Evolutionary conservation across 2,113 vertebrate genomes (phyloP).

Genomic region (Candoia aspera): DNA sequence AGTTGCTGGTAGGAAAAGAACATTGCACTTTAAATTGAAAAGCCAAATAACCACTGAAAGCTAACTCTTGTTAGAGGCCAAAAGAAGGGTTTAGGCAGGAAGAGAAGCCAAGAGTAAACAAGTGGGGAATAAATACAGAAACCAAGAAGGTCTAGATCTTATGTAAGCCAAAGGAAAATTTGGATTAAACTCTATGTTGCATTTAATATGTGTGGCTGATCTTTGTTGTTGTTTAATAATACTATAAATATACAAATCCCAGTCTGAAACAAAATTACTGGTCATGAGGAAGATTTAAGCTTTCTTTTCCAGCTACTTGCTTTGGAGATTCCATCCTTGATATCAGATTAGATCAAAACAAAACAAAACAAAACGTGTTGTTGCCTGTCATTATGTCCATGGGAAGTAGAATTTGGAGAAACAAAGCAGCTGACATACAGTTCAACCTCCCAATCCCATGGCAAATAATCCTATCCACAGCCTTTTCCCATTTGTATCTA

Average conservation of each 20-base stretch:
- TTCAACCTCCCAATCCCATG: not conserved
- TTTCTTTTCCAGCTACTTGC: not conserved
- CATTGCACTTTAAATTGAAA: slow-evolving; percentile 9
- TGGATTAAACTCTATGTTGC: not conserved
- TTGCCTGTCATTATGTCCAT: not conserved
- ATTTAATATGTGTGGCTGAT: not conserved
- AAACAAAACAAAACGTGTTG: not conserved
- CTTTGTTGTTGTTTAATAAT: not conserved
- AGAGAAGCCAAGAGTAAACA: not conserved
- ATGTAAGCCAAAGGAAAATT: not conserved
- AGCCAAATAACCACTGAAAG: slow-evolving; percentile 1
- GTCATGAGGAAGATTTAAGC: not conserved
- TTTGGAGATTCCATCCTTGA: not conserved
- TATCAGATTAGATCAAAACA: not conserved
- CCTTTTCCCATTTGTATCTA: not conserved
- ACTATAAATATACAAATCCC: not conserved
- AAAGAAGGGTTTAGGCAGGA: not conserved
- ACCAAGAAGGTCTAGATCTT: not conserved
- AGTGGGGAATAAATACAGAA: not conserved
- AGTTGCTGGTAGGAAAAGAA: slow-evolving; percentile 47
- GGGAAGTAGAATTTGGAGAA: not conserved
- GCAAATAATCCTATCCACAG: not conserved
- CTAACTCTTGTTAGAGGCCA: not conserved
- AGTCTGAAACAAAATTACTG: not conserved
- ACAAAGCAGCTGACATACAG: not conserved